Evolutionary conservation across 2,797 vertebrate species (phyloP).

Genomic region (Acanthiza pusilla): DNA sequence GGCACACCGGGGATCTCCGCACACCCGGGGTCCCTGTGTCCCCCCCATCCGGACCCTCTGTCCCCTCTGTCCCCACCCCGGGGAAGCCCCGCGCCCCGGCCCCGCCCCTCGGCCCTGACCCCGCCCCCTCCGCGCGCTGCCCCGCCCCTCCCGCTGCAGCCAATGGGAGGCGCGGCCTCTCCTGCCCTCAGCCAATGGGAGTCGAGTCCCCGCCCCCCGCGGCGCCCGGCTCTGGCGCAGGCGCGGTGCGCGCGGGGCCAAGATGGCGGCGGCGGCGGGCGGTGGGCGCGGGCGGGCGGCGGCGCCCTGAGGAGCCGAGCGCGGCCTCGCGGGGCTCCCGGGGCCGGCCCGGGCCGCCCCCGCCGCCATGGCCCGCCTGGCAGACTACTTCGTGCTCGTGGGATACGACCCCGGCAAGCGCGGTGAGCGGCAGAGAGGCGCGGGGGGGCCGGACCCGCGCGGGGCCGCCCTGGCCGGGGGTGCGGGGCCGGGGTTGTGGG

Average conservation of each 20-base stretch:
- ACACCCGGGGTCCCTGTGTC: too few species aligned
- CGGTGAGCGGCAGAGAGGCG: background rate
- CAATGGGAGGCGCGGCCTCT: background rate
- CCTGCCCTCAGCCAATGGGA: background rate
- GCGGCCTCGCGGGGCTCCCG: background rate
- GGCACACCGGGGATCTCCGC: too few species aligned
- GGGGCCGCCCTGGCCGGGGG: too few species aligned
- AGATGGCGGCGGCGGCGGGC: background rate
- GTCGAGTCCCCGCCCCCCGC: background rate
- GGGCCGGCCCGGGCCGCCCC: background rate
- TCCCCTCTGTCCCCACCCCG: too few species aligned
- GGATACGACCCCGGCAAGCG: background rate
- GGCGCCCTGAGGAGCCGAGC: background rate
- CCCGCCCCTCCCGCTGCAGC: background rate
- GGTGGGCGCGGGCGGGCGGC: background rate
- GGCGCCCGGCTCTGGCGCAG: background rate
- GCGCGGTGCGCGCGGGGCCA: background rate
- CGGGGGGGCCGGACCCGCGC: background rate
- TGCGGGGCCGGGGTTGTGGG: too few species aligned
- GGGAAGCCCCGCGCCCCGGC: too few species aligned
- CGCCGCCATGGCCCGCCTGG: background rate
- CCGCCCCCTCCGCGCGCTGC: too few species aligned
- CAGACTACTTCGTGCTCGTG: background rate
- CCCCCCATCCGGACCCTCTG: too few species aligned
- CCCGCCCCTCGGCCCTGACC: too few species aligned